These are phyloP conservation scores for Forbesichthys agassizii DNA, from an alignment of 2,113 vertebrate species.

Conservation along the genomic window DNA sequence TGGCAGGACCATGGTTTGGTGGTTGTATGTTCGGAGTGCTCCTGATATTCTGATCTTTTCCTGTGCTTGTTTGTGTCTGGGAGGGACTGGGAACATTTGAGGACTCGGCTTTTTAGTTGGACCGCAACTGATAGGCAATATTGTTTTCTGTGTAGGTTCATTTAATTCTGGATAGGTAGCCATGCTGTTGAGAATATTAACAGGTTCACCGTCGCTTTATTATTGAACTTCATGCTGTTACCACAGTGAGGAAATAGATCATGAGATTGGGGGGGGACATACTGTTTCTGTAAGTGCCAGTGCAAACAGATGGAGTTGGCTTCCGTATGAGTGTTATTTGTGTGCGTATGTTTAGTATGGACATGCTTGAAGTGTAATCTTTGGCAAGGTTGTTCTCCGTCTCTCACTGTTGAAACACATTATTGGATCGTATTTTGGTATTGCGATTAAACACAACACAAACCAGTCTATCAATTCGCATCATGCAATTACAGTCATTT, in stretches of 20 bases:
- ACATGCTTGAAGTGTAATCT: no score
- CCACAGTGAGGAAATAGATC: neutral
- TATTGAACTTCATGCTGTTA: neutral
- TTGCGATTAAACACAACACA: no score
- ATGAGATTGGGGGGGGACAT: slow-evolving; percentile 1
- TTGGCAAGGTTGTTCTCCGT: no score
- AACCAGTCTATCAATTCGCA: no score
- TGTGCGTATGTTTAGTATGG: neutral
- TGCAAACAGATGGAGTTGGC: slow-evolving; percentile 23
- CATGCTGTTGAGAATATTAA: no score
- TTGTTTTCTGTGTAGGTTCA: no score
- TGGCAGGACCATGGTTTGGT: slow-evolving; percentile 38
- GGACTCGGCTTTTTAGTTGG: neutral
- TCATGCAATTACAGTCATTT: no score
- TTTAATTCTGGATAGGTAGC: no score
- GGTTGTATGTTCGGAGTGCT: slow-evolving; percentile 21
- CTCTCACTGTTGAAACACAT: no score
- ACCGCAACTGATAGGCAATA: no score
- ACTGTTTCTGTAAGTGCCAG: slow-evolving; percentile 28
- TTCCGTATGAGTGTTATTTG: neutral
- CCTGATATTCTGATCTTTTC: slow-evolving; percentile 11
- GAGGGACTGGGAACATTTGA: neutral
- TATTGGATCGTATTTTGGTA: no score
- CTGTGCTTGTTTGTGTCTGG: slow-evolving; percentile 25
- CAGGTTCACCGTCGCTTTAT: no score